Evolutionary conservation across 2,113 vertebrate species (phyloP).

Genomic region (Mesocricetus auratus): DNA sequence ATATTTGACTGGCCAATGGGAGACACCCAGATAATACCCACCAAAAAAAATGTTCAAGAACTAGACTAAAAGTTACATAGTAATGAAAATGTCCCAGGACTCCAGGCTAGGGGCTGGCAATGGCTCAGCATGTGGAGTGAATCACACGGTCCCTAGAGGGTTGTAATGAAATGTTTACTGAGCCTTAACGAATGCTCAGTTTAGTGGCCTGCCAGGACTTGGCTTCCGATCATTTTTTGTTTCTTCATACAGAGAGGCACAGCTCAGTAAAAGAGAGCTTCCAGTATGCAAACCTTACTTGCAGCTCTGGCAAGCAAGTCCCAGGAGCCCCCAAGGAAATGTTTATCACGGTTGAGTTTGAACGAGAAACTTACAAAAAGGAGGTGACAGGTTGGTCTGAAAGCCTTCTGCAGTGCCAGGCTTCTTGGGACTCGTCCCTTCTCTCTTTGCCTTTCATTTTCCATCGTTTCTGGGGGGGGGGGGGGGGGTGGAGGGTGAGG

Average conservation of each 20-base stretch:
- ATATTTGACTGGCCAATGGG: background rate
- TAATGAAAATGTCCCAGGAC: background rate
- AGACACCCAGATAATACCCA: background rate
- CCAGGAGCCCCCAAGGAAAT: constrained; percentile 91
- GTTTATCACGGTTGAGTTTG: constrained; percentile 95
- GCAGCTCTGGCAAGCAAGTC: constrained; percentile 89
- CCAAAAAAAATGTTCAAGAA: constrained; percentile 34
- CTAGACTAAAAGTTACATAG: constrained; percentile 34
- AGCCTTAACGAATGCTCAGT: constrained; percentile 63
- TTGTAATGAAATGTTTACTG: constrained; percentile 55
- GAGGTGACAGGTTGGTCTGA: constrained; percentile 99
- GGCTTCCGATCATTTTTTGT: constrained; percentile 88
- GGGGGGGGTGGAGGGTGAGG: constrained; percentile 44
- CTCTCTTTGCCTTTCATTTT: constrained; percentile 81
- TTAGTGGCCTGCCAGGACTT: constrained; percentile 81
- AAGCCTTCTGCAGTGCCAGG: constrained; percentile 80
- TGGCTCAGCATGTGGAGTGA: constrained; percentile 62
- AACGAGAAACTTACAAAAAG: constrained; percentile 95
- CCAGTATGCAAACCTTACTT: constrained; percentile 95
- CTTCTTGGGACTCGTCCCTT: constrained; percentile 78
- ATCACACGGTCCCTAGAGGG: constrained; percentile 53
- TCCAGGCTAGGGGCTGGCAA: constrained; percentile 52
- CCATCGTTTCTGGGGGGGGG: constrained; percentile 69
- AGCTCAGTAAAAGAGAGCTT: constrained; percentile 94
- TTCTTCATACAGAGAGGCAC: constrained; percentile 92